Evolutionary conservation across 2,888 invertebrate genomes (phyloP).

Genomic region (Ennomos quercinarius): DNA sequence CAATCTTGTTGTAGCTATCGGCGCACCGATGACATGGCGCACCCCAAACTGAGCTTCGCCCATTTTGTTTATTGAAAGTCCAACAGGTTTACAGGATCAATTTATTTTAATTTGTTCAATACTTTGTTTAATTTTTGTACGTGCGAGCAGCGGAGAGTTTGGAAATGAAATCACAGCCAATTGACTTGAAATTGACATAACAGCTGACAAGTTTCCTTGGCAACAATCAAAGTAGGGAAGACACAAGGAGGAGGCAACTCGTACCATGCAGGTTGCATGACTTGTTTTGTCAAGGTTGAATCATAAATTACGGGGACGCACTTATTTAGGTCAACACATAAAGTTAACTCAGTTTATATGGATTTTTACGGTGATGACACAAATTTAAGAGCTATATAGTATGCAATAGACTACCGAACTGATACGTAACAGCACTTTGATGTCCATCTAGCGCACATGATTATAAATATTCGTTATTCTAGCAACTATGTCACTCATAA

Average conservation of each 20-base stretch:
- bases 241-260: neutral
- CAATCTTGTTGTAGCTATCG: conserved; percentile 71
- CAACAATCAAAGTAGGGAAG: neutral
- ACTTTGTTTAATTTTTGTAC: neutral
- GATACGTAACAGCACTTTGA: too few relatives aligned
- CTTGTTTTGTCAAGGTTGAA: too few relatives aligned
- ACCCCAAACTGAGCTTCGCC: conserved; percentile 73
- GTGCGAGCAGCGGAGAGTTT: neutral
- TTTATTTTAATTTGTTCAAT: conserved; percentile 21
- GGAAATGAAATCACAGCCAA: neutral
- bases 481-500: conserved; percentile 38
- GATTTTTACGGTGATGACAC: too few relatives aligned
- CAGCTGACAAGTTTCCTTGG: conserved; percentile 6
- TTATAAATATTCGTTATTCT: neutral
- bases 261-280: conserved; percentile 12
- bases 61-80: conserved; percentile 47
- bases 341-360: too few relatives aligned
- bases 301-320: too few relatives aligned
- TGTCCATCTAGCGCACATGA: too few relatives aligned
- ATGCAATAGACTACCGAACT: too few relatives aligned
- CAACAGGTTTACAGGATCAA: too few relatives aligned
- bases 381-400: too few relatives aligned
- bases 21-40: conserved; percentile 72
- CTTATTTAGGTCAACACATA: too few relatives aligned
- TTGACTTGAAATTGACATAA: conserved; percentile 8